Evolutionary conservation across 2,888 invertebrate species (phyloP).

Genomic region (Lottia gigantea): DNA sequence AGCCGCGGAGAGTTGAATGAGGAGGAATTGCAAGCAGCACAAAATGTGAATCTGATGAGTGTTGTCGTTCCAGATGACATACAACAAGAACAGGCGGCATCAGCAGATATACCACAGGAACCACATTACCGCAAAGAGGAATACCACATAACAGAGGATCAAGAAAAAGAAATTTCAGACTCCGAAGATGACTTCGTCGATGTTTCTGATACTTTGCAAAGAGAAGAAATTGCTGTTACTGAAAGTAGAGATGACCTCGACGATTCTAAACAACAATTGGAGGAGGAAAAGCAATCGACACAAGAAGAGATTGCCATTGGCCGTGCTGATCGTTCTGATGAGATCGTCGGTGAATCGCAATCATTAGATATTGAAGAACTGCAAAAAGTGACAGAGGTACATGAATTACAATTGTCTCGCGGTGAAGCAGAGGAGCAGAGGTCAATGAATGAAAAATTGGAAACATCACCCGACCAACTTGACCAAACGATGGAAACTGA

Average conservation of each 20-base stretch:
- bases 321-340: slow-evolving; percentile 11
- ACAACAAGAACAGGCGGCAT: too few species aligned
- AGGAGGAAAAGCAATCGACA: not conserved
- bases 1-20: slow-evolving; percentile 37
- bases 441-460: slow-evolving; percentile 8
- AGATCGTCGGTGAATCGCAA: not conserved
- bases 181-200: slow-evolving; percentile 15
- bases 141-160: not conserved
- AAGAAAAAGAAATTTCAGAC: not conserved
- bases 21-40: slow-evolving; percentile 24
- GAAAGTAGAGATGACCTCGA: not conserved
- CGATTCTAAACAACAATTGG: slow-evolving; percentile 12
- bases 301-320: slow-evolving; percentile 9
- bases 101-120: not conserved
- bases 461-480: not conserved
- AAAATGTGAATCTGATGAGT: slow-evolving; percentile 19
- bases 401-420: slow-evolving; percentile 8
- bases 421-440: slow-evolving; percentile 17
- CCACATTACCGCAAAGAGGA: not conserved
- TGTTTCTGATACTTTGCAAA: not conserved
- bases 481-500: slow-evolving; percentile 1
- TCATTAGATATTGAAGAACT: not conserved
- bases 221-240: not conserved
- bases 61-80: not conserved
- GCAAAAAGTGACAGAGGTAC: not conserved